These are phyloP conservation scores for Delichon dasypus DNA, from an alignment of 2,797 vertebrate species.

Conservation along the genomic window DNA sequence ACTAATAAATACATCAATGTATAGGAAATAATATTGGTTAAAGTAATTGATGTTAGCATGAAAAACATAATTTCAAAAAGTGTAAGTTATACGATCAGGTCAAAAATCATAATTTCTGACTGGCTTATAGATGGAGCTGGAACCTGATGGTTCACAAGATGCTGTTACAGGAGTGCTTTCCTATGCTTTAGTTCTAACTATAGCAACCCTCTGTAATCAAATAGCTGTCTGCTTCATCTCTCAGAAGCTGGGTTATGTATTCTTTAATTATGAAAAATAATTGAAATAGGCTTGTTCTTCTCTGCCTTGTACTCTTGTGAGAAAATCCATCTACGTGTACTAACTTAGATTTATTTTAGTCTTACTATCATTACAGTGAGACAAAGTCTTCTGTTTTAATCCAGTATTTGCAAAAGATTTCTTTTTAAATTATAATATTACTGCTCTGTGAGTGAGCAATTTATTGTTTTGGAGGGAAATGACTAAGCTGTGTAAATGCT, in stretches of 20 bases:
- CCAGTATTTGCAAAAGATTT: background rate
- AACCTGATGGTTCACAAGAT: background rate
- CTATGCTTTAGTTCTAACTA: background rate
- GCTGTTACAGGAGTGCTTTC: background rate
- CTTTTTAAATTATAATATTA: background rate
- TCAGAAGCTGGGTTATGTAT: background rate
- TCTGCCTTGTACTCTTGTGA: background rate
- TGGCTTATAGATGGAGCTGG: background rate
- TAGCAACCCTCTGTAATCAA: background rate
- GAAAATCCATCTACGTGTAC: background rate
- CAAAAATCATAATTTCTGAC: background rate
- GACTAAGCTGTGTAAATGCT: background rate
- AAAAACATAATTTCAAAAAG: background rate
- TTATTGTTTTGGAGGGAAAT: background rate
- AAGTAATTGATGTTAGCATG: background rate
- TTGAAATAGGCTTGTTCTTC: background rate
- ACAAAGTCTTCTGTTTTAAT: background rate
- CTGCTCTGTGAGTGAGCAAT: background rate
- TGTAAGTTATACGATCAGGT: background rate
- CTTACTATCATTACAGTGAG: background rate
- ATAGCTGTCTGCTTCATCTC: background rate
- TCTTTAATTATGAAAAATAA: background rate
- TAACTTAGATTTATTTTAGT: background rate
- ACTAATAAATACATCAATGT: background rate
- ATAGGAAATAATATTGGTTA: background rate